Evolutionary conservation across 2,113 vertebrate genomes (phyloP).

Genomic region (Antechinus flavipes): DNA sequence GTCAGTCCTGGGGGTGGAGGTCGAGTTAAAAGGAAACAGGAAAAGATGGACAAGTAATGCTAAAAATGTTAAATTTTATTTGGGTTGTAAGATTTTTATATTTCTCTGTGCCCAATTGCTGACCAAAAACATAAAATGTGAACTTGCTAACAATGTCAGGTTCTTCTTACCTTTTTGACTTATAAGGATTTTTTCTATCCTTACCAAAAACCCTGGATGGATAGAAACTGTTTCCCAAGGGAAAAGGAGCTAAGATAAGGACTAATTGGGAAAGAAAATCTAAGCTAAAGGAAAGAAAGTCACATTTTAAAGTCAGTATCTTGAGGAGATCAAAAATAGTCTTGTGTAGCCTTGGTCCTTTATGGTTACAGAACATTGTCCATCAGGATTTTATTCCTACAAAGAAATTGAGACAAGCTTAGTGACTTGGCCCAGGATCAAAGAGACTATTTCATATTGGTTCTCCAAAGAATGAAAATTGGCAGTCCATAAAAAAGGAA

Average conservation of each 20-base stretch:
- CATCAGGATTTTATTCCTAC: conserved; percentile 71
- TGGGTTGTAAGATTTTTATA: neutral
- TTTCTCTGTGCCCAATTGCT: neutral
- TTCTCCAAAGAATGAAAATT: neutral
- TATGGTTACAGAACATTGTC: conserved; percentile 39
- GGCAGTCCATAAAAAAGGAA: neutral
- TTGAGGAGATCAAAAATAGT: neutral
- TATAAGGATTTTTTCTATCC: neutral
- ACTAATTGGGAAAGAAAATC: neutral
- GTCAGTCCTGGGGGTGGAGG: neutral
- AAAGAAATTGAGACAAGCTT: conserved; percentile 49
- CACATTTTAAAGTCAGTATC: neutral
- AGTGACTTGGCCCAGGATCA: conserved; percentile 3
- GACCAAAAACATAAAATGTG: neutral
- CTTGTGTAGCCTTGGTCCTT: neutral
- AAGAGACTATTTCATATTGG: neutral
- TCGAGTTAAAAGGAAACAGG: neutral
- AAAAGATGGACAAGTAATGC: neutral
- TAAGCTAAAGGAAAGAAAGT: neutral
- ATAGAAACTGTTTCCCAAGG: neutral
- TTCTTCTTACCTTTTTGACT: neutral
- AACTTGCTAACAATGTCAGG: neutral
- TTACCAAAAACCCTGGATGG: neutral
- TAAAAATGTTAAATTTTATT: neutral
- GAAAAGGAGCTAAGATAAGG: neutral